Conservation (phyloP, 2,888 invertebrate species). For the Stenotaenia linearis region DNA sequence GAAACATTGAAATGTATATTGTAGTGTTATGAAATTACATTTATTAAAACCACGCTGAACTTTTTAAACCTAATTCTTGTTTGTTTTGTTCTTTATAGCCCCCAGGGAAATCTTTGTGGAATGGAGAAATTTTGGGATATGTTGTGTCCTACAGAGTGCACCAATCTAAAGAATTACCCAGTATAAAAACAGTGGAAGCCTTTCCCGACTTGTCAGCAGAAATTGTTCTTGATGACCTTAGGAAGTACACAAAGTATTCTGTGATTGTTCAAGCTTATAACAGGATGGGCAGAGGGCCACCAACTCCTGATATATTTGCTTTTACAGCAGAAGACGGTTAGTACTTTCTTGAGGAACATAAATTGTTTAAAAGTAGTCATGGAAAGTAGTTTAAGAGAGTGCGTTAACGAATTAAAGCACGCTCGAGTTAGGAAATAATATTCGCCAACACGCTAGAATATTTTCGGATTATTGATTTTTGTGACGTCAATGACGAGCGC, state of each 20-base stretch:
- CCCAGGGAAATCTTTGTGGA: conserved; percentile 28
- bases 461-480: neutral
- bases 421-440: no score
- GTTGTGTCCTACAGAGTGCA: conserved; percentile 32
- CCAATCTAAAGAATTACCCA: conserved; percentile 26
- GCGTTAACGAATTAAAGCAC: no score
- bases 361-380: no score
- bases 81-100: conserved; percentile 29
- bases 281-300: conserved; percentile 40
- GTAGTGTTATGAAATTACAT: no score
- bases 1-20: no score
- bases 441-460: no score
- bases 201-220: conserved; percentile 21
- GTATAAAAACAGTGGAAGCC: conserved; percentile 16
- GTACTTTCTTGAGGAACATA: no score
- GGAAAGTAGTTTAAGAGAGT: no score
- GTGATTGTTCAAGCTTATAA: conserved; percentile 41
- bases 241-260: conserved; percentile 40
- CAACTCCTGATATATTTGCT: conserved; percentile 38
- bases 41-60: no score
- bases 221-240: conserved; percentile 1
- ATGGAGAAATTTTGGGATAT: conserved; percentile 35
- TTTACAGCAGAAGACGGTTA: conserved; percentile 41
- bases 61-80: no score
- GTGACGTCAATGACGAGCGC: neutral